Conservation (phyloP, 2,888 invertebrate species). For the Chelonus formosanus region DNA sequence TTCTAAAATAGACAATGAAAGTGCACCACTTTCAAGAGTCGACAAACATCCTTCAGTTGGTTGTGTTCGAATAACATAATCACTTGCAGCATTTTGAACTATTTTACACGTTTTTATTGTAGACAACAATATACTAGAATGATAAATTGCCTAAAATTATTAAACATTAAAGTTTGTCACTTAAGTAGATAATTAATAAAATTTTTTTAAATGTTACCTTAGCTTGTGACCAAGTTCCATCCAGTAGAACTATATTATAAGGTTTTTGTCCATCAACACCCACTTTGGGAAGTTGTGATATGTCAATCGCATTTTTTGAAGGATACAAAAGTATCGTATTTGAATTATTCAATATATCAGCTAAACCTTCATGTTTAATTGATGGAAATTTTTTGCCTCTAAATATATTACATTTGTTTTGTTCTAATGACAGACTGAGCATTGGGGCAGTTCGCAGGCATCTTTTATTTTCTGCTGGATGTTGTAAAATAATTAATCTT, state of each 20-base stretch:
- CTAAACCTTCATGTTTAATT: conserved; percentile 71
- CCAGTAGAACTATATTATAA: conserved; percentile 85
- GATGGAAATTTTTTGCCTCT: conserved; percentile 86
- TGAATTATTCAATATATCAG: conserved; percentile 72
- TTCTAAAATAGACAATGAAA: conserved; percentile 82
- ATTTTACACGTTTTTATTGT: conserved; percentile 84
- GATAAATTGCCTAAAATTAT: conserved; percentile 75
- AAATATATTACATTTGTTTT: conserved; percentile 76
- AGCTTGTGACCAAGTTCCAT: conserved; percentile 97
- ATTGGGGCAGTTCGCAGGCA: conserved; percentile 90
- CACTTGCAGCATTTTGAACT: conserved; percentile 76
- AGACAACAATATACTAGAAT: conserved; percentile 80
- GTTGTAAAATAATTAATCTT: conserved; percentile 84
- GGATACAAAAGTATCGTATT: conserved; percentile 85
- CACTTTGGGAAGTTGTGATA: conserved; percentile 68
- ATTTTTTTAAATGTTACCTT: conserved; percentile 65
- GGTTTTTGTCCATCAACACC: conserved; percentile 63
- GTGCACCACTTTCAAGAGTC: conserved; percentile 86
- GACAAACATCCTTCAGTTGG: conserved; percentile 92
- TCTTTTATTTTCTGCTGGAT: conserved; percentile 92
- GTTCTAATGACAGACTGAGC: conserved; percentile 78
- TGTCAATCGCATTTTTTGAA: conserved; percentile 76
- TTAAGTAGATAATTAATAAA: conserved; percentile 11
- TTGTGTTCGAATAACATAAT: conserved; percentile 92
- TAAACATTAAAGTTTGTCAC: background rate